phyloP scores from a whole-genome alignment of 2,888 invertebrate genomes.

The Tenthredo distinguenda region DNA sequence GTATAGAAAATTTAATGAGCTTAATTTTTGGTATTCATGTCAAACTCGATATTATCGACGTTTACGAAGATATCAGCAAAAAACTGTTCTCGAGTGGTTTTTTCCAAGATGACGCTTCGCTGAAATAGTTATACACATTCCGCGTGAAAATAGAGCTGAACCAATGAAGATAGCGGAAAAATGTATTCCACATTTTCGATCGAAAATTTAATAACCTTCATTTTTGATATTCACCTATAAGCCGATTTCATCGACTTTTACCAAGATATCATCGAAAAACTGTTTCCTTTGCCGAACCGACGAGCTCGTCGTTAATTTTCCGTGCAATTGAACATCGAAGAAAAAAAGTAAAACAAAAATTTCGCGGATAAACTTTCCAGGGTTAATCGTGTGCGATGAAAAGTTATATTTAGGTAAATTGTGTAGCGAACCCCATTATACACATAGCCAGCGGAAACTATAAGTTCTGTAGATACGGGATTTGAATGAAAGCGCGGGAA shows the following conservation, averaged over 20 bases:
- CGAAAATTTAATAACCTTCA: background rate
- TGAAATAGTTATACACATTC: background rate
- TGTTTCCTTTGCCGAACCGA: background rate
- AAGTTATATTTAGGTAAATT: constrained; percentile 44
- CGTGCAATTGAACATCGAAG: background rate
- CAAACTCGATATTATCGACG: background rate
- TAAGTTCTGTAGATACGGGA: background rate
- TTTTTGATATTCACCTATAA: background rate
- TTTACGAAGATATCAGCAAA: background rate
- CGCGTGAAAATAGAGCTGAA: background rate
- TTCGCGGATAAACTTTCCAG: background rate
- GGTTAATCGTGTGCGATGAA: constrained; percentile 10
- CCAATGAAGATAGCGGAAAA: background rate
- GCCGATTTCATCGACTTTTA: background rate
- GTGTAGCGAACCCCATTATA: constrained; percentile 7
- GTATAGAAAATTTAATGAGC: background rate
- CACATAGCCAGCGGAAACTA: constrained; percentile 4
- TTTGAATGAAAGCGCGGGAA: background rate
- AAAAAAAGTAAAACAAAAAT: background rate
- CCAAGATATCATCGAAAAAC: background rate
- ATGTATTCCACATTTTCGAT: background rate
- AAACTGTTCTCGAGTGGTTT: background rate
- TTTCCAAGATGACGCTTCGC: background rate
- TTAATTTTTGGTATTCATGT: background rate
- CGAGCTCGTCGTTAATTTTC: background rate